Base-by-base conservation (phyloP, 2,888 invertebrate species). In the Branchellion lobata region DNA sequence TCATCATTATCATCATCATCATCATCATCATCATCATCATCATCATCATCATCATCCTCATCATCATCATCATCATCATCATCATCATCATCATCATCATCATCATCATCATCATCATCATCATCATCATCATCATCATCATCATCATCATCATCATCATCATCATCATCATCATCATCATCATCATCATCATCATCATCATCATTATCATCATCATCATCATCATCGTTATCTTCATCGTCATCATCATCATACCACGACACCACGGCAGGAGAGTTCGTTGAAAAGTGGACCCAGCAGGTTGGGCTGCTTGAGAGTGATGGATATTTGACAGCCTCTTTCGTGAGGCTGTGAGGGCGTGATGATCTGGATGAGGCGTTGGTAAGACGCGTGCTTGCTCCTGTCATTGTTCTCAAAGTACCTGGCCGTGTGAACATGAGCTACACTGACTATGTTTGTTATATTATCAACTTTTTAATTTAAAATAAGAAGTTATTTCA, bases 311-410 rank as follows among this genome's bases (percentile, higher is more conserved):
- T 87, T 87, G 83, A 90, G 90, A 33, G 85, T 85, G 68, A 90
- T 82, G 1, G 90, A 90, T 36, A 90, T 85, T 83, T 90, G 90
- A 75, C 88, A 88, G 2, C 90, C 90, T 79, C 90, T 83, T 82
- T 89, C 86, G 2, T 84, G 85, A 1, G 89, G 88, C 83, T 90
- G 87, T 24, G 84, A 82, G 0, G 90, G 90, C 0, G 90, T 91
- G 31, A 90, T 86, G 40, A 90, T 88, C 14, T 86, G 83, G 29
- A 87, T 85, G n/a, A n/a, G n/a, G n/a, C n/a, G n/a, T n/a, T n/a
- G n/a, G n/a, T n/a, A n/a, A n/a, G n/a, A n/a, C n/a, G n/a, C n/a
- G n/a, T n/a, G n/a, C n/a, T n/a, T n/a, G n/a, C n/a, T n/a, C n/a
- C n/a, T n/a, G n/a, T n/a, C n/a, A n/a, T n/a, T n/a, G n/a, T n/a